Evolutionary conservation across 2,113 vertebrate species (phyloP).

Genomic region (Felis chaus): DNA sequence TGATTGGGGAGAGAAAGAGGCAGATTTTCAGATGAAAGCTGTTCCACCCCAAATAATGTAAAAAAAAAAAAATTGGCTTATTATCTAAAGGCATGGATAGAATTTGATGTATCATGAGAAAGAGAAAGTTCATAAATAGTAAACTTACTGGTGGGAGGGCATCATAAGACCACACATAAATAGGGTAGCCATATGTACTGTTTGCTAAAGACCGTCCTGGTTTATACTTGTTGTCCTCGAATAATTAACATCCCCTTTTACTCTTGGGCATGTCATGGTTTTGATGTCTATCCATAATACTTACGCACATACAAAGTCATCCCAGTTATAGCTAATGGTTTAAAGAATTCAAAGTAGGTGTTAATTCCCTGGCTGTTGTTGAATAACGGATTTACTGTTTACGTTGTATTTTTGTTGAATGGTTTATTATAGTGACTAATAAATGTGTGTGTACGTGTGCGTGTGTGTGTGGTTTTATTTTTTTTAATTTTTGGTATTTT

Average conservation of each 20-base stretch:
- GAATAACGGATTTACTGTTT: slow-evolving; percentile 1
- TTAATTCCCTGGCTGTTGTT: background rate
- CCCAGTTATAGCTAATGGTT: background rate
- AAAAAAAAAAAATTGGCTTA: background rate
- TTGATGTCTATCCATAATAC: background rate
- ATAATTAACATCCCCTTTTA: background rate
- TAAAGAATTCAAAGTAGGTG: background rate
- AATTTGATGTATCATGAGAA: background rate
- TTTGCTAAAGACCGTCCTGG: background rate
- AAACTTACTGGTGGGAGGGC: background rate
- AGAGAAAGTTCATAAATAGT: background rate
- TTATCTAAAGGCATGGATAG: background rate
- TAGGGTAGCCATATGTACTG: background rate
- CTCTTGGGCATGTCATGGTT: background rate
- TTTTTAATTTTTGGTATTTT: slow-evolving; percentile 71
- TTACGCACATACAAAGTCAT: background rate
- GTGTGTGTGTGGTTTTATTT: background rate
- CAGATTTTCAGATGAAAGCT: slow-evolving; percentile 45
- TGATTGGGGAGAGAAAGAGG: background rate
- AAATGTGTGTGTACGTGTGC: background rate
- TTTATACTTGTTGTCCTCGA: background rate
- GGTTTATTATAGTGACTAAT: background rate
- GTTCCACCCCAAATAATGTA: background rate
- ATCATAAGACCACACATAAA: background rate
- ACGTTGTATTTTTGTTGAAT: slow-evolving; percentile 5